Evolutionary conservation across 2,888 invertebrate species (phyloP), one percentile per base, ranked within the genome.

Genomic region (Smittia aterrima): DNA sequence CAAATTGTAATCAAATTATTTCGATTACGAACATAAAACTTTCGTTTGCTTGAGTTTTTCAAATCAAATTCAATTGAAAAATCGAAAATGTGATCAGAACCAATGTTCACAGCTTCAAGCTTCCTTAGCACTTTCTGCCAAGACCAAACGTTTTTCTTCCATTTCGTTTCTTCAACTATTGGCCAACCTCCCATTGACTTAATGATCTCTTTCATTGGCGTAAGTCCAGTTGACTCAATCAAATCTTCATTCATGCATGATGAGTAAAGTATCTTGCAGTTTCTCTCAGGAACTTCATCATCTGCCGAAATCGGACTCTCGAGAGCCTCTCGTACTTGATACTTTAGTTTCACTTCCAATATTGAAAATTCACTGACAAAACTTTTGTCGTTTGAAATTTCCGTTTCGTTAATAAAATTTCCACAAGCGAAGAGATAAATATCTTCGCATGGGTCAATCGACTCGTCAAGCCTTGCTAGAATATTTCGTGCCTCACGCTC

Each of bases 161-260:
- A 96, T 0, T 80, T 76, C 27, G 88, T 85, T 0, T 91, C 94
- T 77, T 91, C 90, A 41, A 96, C 84, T n/a, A 93, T 91, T 0
- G 98, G 97, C 96, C 96, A 98, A 1, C 96, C 96, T 0, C 97
- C 96, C 22, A 97, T 85, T n/a, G 87, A 85, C 40, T 86, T 85
- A 73, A 96, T 83, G 80, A 95, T 89, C 0, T 86, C 84, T 74
- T 87, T 82, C 47, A 96, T 86, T 0, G 96, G 95, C 1, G 84
- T 83, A 54, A 92, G 81, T 0, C 94, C 96, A 68, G 90, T 87
- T 1, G 87, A 84, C 80, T 96, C 95, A 78, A 97, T 96, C 32
- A 87, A 83, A 76, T 88, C 92, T 83, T 90, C 89, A 80, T 96
- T 93, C 89, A 95, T 92, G 83, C 96, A 96, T 68, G 94, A 89